Evolutionary conservation across 2,888 invertebrate species (phyloP).

Genomic region (Lysandra coridon): DNA sequence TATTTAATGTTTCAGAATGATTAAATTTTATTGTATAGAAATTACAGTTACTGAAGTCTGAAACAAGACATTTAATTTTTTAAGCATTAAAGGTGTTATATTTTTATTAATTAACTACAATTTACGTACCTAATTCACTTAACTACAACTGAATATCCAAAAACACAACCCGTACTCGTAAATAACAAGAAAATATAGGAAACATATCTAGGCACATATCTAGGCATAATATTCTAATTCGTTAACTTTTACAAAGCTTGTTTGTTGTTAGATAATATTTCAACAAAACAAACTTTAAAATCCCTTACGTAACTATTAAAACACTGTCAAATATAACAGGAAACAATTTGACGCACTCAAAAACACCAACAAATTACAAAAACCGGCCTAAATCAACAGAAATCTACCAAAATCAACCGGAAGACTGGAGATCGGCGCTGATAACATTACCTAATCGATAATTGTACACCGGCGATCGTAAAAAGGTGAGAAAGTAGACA

Average conservation of each 20-base stretch:
- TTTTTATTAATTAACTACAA: no score
- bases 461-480: conserved; percentile 79
- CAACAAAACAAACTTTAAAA: conserved; percentile 33
- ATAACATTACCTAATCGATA: conserved; percentile 80
- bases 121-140: no score
- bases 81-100: no score
- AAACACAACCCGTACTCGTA: no score
- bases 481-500: conserved; percentile 78
- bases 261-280: background rate
- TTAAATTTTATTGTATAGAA: no score
- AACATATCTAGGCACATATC: no score
- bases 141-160: no score
- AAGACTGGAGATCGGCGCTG: conserved; percentile 75
- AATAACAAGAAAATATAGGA: no score
- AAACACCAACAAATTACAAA: conserved; percentile 64
- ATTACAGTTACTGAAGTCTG: no score
- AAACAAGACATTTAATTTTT: no score
- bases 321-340: conserved; percentile 49
- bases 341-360: conserved; percentile 50
- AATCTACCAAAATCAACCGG: conserved; percentile 74
- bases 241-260: background rate
- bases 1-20: no score
- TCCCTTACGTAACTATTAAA: conserved; percentile 38
- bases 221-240: background rate
- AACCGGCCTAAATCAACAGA: conserved; percentile 72